Percentiles rank a stretch among this genome's conserved stretches.
Conservation (phyloP, 2,888 invertebrate genomes). For the Strigamia transsilvanica region DNA sequence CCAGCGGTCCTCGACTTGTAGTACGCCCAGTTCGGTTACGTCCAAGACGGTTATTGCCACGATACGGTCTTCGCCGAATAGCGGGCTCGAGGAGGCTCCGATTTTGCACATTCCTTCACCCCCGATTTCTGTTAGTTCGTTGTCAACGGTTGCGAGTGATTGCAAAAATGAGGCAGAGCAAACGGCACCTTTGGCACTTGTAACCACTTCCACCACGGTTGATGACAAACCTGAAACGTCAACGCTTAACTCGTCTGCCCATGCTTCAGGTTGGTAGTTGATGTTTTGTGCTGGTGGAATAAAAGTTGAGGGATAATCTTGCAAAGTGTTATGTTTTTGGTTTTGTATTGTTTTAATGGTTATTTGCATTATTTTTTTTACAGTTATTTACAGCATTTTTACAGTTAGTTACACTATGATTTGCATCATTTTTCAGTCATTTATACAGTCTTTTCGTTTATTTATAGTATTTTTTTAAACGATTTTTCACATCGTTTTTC, state of each 20-base stretch:
- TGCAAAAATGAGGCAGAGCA: background rate
- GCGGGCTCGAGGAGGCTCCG: background rate
- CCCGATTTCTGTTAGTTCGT: background rate
- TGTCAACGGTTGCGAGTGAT: background rate
- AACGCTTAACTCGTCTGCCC: background rate
- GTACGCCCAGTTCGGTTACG: background rate
- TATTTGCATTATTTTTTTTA: background rate
- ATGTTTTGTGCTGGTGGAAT: no score
- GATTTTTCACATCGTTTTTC: no score
- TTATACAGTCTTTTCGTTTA: no score
- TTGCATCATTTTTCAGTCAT: no score
- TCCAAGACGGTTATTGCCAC: constrained; percentile 50
- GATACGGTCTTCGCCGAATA: background rate
- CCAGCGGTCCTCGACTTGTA: background rate
- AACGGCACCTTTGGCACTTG: background rate
- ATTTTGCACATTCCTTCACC: constrained; percentile 11
- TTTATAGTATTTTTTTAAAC: no score
- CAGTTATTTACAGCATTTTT: background rate
- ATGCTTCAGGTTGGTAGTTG: constrained; percentile 7
- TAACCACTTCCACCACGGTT: background rate
- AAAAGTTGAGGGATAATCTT: no score
- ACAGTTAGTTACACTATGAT: no score
- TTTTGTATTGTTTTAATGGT: background rate
- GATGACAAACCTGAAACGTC: constrained; percentile 2
- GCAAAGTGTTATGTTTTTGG: no score